Evolutionary conservation across 2,888 invertebrate genomes (phyloP).

Genomic region (Drosophila leonis): DNA sequence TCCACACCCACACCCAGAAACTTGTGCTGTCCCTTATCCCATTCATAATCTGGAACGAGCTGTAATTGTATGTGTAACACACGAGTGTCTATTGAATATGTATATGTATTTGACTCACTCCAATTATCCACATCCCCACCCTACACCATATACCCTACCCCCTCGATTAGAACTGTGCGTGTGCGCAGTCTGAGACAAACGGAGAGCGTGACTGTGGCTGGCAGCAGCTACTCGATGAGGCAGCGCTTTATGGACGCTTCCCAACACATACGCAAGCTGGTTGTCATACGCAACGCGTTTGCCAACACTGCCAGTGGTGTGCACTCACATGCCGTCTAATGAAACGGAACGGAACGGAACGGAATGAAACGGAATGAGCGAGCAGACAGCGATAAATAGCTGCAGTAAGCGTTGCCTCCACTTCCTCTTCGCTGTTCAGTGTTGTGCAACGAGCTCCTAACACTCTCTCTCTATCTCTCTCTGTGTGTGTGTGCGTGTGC

Average conservation of each 20-base stretch:
- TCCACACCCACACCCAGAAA: background rate
- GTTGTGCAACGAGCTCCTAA: conserved; percentile 52
- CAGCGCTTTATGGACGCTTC: conserved; percentile 82
- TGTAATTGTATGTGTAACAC: conserved; percentile 12
- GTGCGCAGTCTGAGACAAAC: conserved; percentile 79
- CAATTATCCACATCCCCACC: conserved; percentile 4
- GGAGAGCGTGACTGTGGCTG: conserved; percentile 77
- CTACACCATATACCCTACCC: background rate
- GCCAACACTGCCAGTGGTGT: conserved; percentile 54
- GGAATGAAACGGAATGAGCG: background rate
- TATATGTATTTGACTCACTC: conserved; percentile 10
- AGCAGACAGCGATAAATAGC: background rate
- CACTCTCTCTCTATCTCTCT: background rate
- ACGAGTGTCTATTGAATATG: conserved; percentile 9
- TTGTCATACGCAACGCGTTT: conserved; percentile 82
- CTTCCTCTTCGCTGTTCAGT: conserved; percentile 51
- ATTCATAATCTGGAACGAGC: conserved; percentile 37
- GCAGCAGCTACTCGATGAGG: conserved; percentile 70
- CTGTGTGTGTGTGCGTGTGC: background rate
- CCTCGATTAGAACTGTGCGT: conserved; percentile 71
- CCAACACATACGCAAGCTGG: conserved; percentile 80
- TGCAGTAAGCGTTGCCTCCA: conserved; percentile 46
- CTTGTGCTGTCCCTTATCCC: conserved; percentile 23
- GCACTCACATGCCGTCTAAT: conserved; percentile 74
- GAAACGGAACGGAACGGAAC: background rate